These are phyloP conservation scores for Phylloscopus trochilus DNA, from an alignment of 2,113 vertebrate genomes.

Conservation along the genomic window DNA sequence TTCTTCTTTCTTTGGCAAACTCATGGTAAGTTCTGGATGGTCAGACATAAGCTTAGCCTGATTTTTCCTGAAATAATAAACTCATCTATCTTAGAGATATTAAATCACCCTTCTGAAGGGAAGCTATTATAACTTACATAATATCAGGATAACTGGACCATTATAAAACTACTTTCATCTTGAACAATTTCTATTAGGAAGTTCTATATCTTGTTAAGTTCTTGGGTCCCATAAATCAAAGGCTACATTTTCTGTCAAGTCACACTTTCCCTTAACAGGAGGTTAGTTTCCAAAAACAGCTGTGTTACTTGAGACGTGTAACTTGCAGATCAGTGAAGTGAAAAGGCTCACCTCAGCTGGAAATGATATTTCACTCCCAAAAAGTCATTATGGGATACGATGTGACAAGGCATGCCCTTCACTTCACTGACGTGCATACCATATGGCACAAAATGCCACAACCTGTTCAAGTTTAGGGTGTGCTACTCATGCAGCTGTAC, in stretches of 20 bases:
- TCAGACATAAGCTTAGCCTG: neutral
- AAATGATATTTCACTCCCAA: constrained; percentile 25
- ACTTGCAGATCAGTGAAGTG: constrained; percentile 33
- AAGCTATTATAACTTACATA: neutral
- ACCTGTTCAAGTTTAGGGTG: neutral
- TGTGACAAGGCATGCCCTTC: constrained; percentile 36
- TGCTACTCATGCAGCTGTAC: neutral
- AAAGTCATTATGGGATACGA: neutral
- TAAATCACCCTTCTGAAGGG: neutral
- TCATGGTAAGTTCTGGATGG: neutral
- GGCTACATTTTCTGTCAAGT: neutral
- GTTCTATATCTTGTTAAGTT: neutral
- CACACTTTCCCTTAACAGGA: neutral
- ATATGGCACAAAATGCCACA: constrained; percentile 42
- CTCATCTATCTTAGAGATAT: neutral
- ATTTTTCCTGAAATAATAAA: neutral
- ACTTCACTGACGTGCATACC: neutral
- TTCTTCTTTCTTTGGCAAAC: neutral
- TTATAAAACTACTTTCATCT: neutral
- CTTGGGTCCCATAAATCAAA: neutral
- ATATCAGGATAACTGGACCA: neutral
- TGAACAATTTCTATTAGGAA: neutral
- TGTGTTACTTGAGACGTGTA: neutral
- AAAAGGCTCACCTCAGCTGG: constrained; percentile 29
- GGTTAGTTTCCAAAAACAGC: neutral